Base-by-base conservation (phyloP, 2,888 invertebrate genomes). In the Acleris cristana region DNA sequence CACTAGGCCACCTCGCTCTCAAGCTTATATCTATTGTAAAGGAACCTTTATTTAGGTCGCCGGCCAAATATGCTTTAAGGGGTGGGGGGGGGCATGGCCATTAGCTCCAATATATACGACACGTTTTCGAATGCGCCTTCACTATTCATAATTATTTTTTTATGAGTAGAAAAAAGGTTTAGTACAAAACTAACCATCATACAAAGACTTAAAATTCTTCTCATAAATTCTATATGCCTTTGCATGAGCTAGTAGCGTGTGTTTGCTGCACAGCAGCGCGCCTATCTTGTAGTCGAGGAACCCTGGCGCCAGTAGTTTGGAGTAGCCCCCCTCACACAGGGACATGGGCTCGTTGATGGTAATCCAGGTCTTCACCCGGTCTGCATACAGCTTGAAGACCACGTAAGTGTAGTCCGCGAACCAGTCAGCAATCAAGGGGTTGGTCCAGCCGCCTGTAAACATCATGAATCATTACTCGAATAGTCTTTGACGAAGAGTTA, bases 171-270 rank as follows among this genome's bases (percentile, higher is more conserved):
- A 34, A 10, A 34, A 34, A 34, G 10, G 3, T 34, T 10, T 10
- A 34, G 10, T 10, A 40, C 14, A 4, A 40, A 14, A 56, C 71
- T 78, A 73, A 79, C 94, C 94, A 23, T 87, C 83, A 72, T 94
- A 93, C 2, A 73, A 75, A 3, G 79, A 63, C 70, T 89, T 88
- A 76, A 93, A 95, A 59, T 92, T 84, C 6, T 87, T 76, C 44
- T 94, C 88, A 73, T 94, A 94, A 74, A 94, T 84, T 71, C 93
- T 92, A 70, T 93, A 94, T 8, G 90, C 94, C 73, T 87, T 90
- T 0, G 94, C 94, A 78, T 96, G 96, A 0, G 96, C 94, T 74
- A 94, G 91, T 3, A 96, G 79, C 51, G 94, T 77, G 76, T 95
- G 94, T 76, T 95, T 95, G 1, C 90, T 90, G 65, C 94, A 95